Percentiles rank a stretch among this genome's conserved stretches.
These are phyloP conservation scores for Anseranas semipalmata DNA, from an alignment of 2,113 vertebrate genomes.

Conservation along the genomic window DNA sequence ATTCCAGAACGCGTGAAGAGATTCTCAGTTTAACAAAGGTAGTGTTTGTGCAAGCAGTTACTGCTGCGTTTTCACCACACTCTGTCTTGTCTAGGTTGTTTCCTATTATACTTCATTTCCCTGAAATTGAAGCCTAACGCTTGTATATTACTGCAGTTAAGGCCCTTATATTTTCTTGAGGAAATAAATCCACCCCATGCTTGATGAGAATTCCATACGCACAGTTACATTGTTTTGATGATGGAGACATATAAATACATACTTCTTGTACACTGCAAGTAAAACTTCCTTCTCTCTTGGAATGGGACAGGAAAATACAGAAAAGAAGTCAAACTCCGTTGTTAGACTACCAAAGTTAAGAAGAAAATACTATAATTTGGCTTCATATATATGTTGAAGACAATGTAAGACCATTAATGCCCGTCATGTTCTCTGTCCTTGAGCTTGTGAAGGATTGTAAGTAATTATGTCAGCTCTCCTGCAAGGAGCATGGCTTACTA, in stretches of 20 bases:
- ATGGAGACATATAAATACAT: neutral
- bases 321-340: neutral
- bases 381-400: neutral
- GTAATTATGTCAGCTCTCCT: neutral
- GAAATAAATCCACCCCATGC: neutral
- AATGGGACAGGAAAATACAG: neutral
- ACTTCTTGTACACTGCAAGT: neutral
- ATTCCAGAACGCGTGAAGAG: neutral
- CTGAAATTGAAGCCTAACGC: neutral
- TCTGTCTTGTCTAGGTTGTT: neutral
- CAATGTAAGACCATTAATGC: neutral
- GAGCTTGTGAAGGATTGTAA: constrained; percentile 43
- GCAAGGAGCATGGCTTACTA: neutral
- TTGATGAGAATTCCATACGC: neutral
- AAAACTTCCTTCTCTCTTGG: neutral
- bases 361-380: neutral
- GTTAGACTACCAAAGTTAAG: neutral
- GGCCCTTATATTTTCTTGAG: neutral
- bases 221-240: neutral
- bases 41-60: neutral
- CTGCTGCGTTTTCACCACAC: neutral
- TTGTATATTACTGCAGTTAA: neutral
- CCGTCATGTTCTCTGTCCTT: neutral
- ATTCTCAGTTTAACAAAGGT: neutral
- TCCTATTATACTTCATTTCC: neutral